Conservation (phyloP, 2,113 vertebrate genomes). For the Cyrtonyx montezumae region DNA sequence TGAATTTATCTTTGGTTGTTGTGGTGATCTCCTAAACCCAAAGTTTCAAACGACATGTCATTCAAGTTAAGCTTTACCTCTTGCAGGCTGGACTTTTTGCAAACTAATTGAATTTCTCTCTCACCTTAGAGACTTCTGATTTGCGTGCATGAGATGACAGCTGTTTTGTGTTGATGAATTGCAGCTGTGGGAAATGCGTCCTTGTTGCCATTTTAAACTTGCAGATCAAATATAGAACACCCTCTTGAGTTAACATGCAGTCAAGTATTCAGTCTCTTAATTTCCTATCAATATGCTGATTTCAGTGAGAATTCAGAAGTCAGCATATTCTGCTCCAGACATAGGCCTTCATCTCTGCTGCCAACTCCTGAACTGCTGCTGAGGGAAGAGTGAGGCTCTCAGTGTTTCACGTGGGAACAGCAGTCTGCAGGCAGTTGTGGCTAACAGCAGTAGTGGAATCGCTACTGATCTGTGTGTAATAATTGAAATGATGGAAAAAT, state of each 20-base stretch:
- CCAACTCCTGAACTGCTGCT: background rate
- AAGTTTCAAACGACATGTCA: constrained; percentile 55
- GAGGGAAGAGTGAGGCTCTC: background rate
- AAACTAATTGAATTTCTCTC: constrained; percentile 68
- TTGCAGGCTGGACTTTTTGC: constrained; percentile 60
- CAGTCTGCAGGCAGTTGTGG: background rate
- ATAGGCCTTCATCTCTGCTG: background rate
- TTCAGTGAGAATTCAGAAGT: constrained; percentile 19
- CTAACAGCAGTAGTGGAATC: background rate
- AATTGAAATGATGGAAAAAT: background rate
- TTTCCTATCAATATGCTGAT: constrained; percentile 23
- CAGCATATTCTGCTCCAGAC: background rate
- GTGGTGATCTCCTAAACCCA: constrained; percentile 34
- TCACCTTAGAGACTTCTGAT: constrained; percentile 64
- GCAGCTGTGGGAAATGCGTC: constrained; percentile 59
- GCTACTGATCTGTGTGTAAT: background rate
- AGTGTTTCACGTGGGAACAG: background rate
- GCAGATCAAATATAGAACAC: constrained; percentile 58
- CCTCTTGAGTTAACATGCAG: constrained; percentile 49
- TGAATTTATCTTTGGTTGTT: constrained; percentile 29
- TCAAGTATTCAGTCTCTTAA: constrained; percentile 42
- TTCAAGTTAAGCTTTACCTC: constrained; percentile 39
- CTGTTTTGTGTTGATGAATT: constrained; percentile 69
- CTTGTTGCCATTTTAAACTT: constrained; percentile 66
- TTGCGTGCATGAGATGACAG: constrained; percentile 66